Percentiles rank a stretch among this genome's conserved stretches.
Conservation (phyloP, 2,797 vertebrate genomes). For the Myotis pilosus region DNA sequence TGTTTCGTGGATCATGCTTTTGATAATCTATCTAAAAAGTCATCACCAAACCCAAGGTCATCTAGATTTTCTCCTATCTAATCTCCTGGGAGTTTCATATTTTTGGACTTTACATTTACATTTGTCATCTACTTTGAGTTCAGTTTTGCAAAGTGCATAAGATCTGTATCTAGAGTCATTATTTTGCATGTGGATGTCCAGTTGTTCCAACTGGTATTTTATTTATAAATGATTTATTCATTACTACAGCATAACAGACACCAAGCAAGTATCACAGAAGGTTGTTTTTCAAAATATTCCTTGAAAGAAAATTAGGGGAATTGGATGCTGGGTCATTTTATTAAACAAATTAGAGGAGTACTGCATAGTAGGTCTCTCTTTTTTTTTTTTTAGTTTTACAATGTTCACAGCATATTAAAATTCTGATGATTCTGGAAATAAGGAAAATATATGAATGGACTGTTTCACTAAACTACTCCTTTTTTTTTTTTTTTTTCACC, state of each 20-base stretch:
- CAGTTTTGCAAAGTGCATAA: not conserved
- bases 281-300: slow-evolving; percentile 15
- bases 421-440: not conserved
- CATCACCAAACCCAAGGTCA: not conserved
- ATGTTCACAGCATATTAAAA: not conserved
- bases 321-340: not conserved
- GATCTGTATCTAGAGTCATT: not conserved
- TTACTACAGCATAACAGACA: not conserved
- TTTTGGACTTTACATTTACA: not conserved
- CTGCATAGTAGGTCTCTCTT: not conserved
- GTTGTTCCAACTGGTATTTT: not conserved
- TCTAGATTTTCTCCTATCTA: not conserved
- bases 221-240: not conserved
- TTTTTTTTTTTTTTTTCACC: not conserved
- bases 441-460: not conserved
- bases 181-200: not conserved
- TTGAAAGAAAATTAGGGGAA: not conserved
- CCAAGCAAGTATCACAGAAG: not conserved
- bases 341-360: not conserved
- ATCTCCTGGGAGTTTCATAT: not conserved
- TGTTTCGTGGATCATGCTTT: not conserved
- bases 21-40: not conserved
- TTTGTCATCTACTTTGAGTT: not conserved
- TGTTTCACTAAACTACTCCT: not conserved
- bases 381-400: not conserved